These are phyloP conservation scores for Epizoanthus stellaris DNA, from an alignment of 92 coral and sea anemone species.

Conservation along the genomic window DNA sequence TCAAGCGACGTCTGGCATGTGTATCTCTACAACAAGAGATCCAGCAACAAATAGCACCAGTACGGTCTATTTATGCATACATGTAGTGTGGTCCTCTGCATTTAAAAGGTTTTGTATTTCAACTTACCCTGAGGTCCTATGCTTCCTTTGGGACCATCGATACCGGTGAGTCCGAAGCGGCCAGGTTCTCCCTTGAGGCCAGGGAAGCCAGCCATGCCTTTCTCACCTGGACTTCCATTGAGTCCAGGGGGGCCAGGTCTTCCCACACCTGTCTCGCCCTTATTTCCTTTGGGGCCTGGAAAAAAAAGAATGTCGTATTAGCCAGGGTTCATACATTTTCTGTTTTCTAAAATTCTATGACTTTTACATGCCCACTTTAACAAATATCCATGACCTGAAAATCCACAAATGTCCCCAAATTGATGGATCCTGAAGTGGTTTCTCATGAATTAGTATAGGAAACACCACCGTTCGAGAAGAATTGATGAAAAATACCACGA, in stretches of 20 bases:
- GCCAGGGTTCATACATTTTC: too few relatives aligned
- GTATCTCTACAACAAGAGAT: neutral
- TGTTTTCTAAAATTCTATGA: too few relatives aligned
- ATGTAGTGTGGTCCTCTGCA: neutral
- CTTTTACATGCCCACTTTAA: too few relatives aligned
- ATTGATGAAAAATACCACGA: too few relatives aligned
- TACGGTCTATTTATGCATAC: neutral
- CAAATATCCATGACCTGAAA: too few relatives aligned
- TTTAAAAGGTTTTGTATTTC: neutral
- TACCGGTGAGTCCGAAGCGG: conserved; percentile 64
- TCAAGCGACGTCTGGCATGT: neutral
- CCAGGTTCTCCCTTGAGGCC: conserved; percentile 57
- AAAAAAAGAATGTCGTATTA: neutral
- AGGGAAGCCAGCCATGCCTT: conserved; percentile 56
- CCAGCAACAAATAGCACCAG: neutral
- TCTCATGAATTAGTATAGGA: too few relatives aligned
- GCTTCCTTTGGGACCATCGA: conserved; percentile 58
- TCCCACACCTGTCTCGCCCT: conserved; percentile 53
- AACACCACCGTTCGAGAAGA: too few relatives aligned
- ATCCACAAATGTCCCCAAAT: too few relatives aligned
- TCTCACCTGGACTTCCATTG: conserved; percentile 22
- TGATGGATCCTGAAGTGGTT: too few relatives aligned
- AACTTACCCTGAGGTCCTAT: conserved; percentile 58
- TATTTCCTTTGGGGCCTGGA: conserved; percentile 55
- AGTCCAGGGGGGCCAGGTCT: conserved; percentile 28